Conservation (phyloP, 2,113 vertebrate genomes). For the Hemiprocne comata region DNA sequence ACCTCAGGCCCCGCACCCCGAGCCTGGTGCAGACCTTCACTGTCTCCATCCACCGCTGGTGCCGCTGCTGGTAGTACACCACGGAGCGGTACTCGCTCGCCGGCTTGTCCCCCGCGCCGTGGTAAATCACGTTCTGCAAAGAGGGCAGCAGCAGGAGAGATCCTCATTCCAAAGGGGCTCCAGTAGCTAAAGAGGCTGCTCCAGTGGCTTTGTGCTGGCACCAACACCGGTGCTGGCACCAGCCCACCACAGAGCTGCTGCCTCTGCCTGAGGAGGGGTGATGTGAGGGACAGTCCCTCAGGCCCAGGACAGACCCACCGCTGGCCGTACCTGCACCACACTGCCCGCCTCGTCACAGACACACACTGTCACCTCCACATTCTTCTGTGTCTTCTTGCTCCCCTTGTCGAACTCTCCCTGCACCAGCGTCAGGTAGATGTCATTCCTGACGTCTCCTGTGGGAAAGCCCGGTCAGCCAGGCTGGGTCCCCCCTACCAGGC, state of each 20-base stretch:
- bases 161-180: accelerated
- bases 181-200: background rate
- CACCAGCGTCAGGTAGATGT: constrained; percentile 69
- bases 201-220: accelerated
- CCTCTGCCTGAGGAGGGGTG: accelerated
- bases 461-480: background rate
- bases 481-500: no score
- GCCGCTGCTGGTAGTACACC: constrained; percentile 70
- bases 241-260: background rate
- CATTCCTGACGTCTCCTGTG: constrained; percentile 64
- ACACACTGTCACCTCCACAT: constrained; percentile 64
- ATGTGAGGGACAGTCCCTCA: background rate
- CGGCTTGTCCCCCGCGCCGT: constrained; percentile 1
- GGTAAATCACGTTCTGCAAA: constrained; percentile 54
- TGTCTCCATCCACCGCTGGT: constrained; percentile 71
- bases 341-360: constrained; percentile 49
- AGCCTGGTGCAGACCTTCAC: constrained; percentile 48
- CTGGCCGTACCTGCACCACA: constrained; percentile 25
- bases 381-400: constrained; percentile 69
- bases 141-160: background rate
- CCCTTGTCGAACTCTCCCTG: constrained; percentile 70
- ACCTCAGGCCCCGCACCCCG: accelerated
- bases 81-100: constrained; percentile 47
- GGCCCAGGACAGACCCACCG: background rate
- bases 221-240: background rate